These are phyloP conservation scores for Candidula unifasciata DNA, from an alignment of 2,888 invertebrate genomes.

Conservation along the genomic window DNA sequence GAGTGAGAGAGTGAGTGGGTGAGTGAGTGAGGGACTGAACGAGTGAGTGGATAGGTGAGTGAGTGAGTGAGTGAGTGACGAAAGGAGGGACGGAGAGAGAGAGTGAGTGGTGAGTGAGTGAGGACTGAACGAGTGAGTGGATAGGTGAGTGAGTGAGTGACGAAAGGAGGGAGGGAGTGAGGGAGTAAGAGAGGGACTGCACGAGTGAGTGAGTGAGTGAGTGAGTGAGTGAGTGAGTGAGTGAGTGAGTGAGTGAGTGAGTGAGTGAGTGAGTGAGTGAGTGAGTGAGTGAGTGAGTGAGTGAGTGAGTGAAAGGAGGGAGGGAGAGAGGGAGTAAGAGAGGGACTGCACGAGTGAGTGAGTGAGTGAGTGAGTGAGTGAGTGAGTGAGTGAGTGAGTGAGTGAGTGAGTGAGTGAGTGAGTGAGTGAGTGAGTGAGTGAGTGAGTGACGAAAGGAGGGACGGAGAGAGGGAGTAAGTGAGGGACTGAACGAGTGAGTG, in stretches of 20 bases:
- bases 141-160: background rate
- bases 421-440: background rate
- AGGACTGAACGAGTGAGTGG: background rate
- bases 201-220: background rate
- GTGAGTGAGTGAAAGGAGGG: background rate
- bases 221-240: background rate
- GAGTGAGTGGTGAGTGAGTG: background rate
- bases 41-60: background rate
- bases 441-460: background rate
- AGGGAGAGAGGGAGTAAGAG: background rate
- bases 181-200: background rate
- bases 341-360: background rate
- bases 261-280: slow-evolving; percentile 12
- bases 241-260: slow-evolving; percentile 5
- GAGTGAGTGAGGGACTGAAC: background rate
- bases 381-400: background rate
- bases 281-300: background rate
- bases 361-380: background rate
- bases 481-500: no score
- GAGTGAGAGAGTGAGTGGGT: background rate
- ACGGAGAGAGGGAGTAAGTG: no score
- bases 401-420: background rate
- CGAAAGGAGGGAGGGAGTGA: background rate
- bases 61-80: background rate
- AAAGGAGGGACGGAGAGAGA: no score